Evolutionary conservation across 2,888 invertebrate species (phyloP).

Genomic region (Patella pellucida): DNA sequence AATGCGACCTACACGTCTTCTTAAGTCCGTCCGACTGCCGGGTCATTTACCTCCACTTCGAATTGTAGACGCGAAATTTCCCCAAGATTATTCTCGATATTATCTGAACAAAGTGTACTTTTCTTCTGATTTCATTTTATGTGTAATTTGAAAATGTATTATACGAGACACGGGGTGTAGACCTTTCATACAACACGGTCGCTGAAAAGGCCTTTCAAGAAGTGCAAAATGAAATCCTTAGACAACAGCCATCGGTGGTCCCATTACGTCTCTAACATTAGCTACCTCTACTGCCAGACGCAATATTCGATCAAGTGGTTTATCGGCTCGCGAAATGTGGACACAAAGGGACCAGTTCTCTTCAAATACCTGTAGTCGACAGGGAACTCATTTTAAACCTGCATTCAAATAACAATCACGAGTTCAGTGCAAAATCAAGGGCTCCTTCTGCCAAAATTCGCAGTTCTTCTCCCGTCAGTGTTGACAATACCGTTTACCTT

Average conservation of each 20-base stretch:
- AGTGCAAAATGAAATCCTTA: constrained; percentile 3
- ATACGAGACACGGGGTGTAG: no score
- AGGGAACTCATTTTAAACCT: constrained; percentile 8
- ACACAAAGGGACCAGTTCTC: constrained; percentile 9
- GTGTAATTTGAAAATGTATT: no score
- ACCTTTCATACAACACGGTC: neutral
- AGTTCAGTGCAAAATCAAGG: constrained; percentile 10
- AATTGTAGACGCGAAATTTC: no score
- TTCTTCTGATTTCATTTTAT: no score
- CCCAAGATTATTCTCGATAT: no score
- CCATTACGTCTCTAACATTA: neutral
- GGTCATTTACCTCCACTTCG: no score
- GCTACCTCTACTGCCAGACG: neutral
- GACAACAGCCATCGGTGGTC: neutral
- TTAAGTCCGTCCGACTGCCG: no score
- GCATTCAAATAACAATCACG: neutral
- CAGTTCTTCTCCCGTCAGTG: neutral
- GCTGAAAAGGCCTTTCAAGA: constrained; percentile 17
- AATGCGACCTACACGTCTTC: no score
- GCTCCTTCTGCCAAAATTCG: neutral
- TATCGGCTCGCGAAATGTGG: constrained; percentile 15
- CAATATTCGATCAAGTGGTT: constrained; percentile 12
- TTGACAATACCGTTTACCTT: constrained; percentile 14
- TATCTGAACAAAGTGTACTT: no score
- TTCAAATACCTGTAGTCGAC: constrained; percentile 14